Evolutionary conservation across 1,140 invertebrate species (phyloP), one percentile per base, ranked within the genome.

Genomic region (Ladona fulva): DNA sequence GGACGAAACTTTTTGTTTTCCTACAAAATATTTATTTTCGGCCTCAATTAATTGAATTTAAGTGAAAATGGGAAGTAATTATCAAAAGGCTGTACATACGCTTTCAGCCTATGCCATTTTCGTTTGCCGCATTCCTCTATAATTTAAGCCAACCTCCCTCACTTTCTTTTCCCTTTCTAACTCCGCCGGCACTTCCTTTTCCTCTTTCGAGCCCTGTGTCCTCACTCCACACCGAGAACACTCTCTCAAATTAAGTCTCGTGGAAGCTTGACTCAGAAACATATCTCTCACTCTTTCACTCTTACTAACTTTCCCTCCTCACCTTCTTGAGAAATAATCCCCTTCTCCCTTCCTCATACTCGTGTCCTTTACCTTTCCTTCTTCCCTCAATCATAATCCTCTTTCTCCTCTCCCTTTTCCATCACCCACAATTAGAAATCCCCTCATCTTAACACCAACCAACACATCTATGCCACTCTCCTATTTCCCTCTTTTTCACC

Each of bases 191-290:
- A 66, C 52, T 6, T 19, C 44, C 44, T 52, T 52, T 52, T 10
- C 52, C n/a, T 12, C 52, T 66, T 19, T 22, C n/a, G n/a, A 52
- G 44, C 44, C 44, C 44, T 11, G 52, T 66, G n/a, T 19, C 52
- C 52, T 66, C 52, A 66, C 52, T 52, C 19, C 44, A 19, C 44
- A 52, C 16, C 52, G n/a, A 66, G 52, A 66, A 66, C 52, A 66
- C 52, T 66, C 52, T 66, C 52, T 19, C 52, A 66, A 66, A 66
- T 66, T 66, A 66, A 66, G 52, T 66, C 52, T 22, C 52, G 52
- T 22, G 52, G 52, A 66, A 66, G 52, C 52, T 66, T 66, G 52
- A 66, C 52, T 66, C 12, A 22, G 52, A 66, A 22, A 66, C 52
- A 66, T 66, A 19, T 22, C 52, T 22, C 52, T 66, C 1, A 5